Base-by-base conservation (phyloP, 2,797 vertebrate species). In the Siniperca undulata region DNA sequence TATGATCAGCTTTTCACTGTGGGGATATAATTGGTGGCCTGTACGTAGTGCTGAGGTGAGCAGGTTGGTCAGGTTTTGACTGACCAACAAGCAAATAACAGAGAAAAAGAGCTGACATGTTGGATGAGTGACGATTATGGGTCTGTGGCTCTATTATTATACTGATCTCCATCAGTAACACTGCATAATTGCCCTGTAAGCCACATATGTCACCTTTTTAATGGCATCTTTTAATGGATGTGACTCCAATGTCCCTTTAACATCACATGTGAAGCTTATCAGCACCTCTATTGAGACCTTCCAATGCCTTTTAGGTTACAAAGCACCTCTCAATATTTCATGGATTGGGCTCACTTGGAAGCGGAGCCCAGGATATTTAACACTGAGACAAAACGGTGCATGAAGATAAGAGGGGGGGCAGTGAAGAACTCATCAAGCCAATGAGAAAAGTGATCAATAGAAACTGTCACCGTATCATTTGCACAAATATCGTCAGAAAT, bases 291-390 rank as follows among this genome's bases (percentile, higher is more conserved):
- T 65, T 48, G 68, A 74, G 74, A 74, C 46, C 78, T 81, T 84
- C 67, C 38, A 5, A 38, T 69, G 58, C 30, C 81, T 87, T 85
- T 89, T 84, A 88, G 55, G 73, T 86, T 80, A 89, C 85, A 88
- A 89, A 91, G 82, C 73, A 67, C 83, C 72, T 84, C 77, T 93
- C 81, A 92, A 89, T 92, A 82, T 92, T 93, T 95, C 70, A 94
- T 93, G 90, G 34, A 88, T 88, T 65, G 30, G 44, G 50, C 82
- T 83, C 65, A 12, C 76, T 71, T 71, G 76, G 76, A 92, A 86
- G 82, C 17, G 40, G 79, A 85, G 86, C 72, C 60, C 17, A 48
- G 69, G 86, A 91, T 90, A 89, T 86, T 72, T 78, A 85, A 93
- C 73, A 86, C 88, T 62, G 55, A 56, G 64, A 82, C 84, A 84